Base-by-base conservation (phyloP, 2,888 invertebrate species). In the Sepiola atlantica region DNA sequence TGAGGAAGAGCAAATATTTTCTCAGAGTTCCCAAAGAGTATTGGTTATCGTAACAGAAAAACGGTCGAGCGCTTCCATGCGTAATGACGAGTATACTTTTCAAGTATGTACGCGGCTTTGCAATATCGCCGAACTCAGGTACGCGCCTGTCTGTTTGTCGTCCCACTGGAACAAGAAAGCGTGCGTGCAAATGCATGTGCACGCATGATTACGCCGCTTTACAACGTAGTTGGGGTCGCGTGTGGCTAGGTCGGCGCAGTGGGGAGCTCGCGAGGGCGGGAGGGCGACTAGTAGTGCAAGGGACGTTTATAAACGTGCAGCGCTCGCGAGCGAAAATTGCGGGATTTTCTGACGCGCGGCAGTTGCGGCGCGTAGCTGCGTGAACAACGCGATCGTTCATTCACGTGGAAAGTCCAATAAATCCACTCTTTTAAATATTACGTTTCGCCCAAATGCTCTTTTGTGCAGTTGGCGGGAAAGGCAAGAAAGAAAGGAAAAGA, bases 371-470 rank as follows among this genome's bases (percentile, higher is more conserved):
- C n/a, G 32, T n/a, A 77, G 77, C 77, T n/a, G 16, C 77, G 77
- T 77, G 77, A 77, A 77, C 77, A 77, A 77, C 77, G n/a, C n/a
- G 77, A n/a, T 77, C 77, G n/a, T 32, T 18, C 16, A 3, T n/a
- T 77, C 77, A 77, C 28, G 77, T 77, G 77, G 28, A 77, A 77
- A 77, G 77, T 77, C 77, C 32, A 77, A 77, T 77, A 77, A 77
- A 77, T 77, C 77, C n/a, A 14, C 77, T 77, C 77, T 77, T 77
- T 77, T 77, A 77, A 77, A n/a, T 77, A 77, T 77, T 77, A 77
- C 77, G 77, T 77, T 77, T 77, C 77, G 77, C 77, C 77, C 77
- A 32, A 77, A 77, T 77, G 77, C 77, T 77, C 77, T 77, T 77
- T 77, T n/a, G 77, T 32, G n/a, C 77, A 77, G 77, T 77, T 77